A percentile compares a stretch with the other conserved stretches of the same genome.
phyloP scores from a whole-genome alignment of 2,113 vertebrate species.

The Helogale parvula region DNA sequence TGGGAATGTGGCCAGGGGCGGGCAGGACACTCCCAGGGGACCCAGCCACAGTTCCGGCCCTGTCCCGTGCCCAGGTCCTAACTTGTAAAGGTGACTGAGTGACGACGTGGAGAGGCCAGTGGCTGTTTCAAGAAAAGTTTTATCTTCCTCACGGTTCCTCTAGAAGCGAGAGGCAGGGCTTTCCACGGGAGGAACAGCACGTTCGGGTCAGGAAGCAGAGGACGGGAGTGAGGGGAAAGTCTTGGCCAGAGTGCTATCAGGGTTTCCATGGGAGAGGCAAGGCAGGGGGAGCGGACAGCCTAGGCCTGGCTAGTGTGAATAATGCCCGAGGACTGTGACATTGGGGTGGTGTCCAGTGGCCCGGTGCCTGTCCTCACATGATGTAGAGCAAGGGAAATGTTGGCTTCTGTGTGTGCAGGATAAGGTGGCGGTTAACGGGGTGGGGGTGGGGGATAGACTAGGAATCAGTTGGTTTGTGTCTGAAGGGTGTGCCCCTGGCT shows the following conservation, averaged over 20 bases:
- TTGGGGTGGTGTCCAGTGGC: too few species aligned
- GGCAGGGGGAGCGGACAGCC: background rate
- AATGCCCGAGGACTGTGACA: background rate
- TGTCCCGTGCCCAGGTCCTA: background rate
- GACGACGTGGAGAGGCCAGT: background rate
- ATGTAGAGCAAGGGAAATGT: background rate
- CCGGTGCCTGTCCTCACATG: too few species aligned
- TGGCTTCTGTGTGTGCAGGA: background rate
- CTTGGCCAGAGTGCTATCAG: background rate
- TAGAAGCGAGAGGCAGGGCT: background rate
- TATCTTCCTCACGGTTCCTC: background rate
- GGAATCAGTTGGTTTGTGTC: too few species aligned
- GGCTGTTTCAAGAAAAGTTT: background rate
- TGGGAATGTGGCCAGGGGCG: accelerated
- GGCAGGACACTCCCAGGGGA: background rate
- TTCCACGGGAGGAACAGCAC: background rate
- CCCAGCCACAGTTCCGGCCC: accelerated
- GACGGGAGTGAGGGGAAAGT: accelerated
- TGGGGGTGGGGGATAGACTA: too few species aligned
- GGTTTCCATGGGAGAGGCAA: background rate
- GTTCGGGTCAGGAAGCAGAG: background rate
- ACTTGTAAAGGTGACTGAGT: too few species aligned
- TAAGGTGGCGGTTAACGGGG: too few species aligned
- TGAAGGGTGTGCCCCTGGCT: background rate
- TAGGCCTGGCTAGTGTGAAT: background rate